Evolutionary conservation across 2,113 vertebrate species (phyloP), one percentile per base, ranked within the genome.

Genomic region (Grus americana): DNA sequence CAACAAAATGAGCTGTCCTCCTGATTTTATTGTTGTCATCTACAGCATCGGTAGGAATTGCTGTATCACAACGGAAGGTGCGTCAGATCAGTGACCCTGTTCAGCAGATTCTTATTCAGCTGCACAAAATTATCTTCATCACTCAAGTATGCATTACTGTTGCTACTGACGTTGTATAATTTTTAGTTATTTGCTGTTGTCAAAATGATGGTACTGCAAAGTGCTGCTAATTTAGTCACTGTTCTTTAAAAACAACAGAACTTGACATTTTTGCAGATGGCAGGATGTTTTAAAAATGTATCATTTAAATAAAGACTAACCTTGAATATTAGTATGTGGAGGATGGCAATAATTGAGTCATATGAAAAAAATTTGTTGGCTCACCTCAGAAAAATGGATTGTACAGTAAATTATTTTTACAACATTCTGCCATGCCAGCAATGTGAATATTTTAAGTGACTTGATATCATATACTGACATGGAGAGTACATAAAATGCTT

Each of bases 121-220:
- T 99, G 86, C 99, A 99, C 96, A 99, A 99, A 98, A 98, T 99
- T 88, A 98, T 99, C 93, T 99, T 98, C 90, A 98, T 99, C 96
- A 98, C 98, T 62, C 99, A 99, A 98, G 99, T 99, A 96, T 75
- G 90, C 65, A 47, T 88, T 85, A n/a, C 79, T 75, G 55, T 84
- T 92, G 27, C 72, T 90, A 73, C 52, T 78, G 76, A 72, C 88
- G 86, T 79, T 81, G 42, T 78, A 61, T 88, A 52, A 15, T 75
- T 83, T 78, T 42, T 32, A 84, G 50, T 90, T 78, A 47, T 90
- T 92, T 95, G 71, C 71, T 91, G 59, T 95, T 94, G 94, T 87
- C 94, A 93, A 89, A 92, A 80, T 73, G 82, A 72, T 79, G 67
- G 50, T 79, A 34, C 62, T 88, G 94, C 72, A 66, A 79, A 91